phyloP scores from a whole-genome alignment of 2,113 vertebrate species.

The Calyptommatus sinebrachiatus region DNA sequence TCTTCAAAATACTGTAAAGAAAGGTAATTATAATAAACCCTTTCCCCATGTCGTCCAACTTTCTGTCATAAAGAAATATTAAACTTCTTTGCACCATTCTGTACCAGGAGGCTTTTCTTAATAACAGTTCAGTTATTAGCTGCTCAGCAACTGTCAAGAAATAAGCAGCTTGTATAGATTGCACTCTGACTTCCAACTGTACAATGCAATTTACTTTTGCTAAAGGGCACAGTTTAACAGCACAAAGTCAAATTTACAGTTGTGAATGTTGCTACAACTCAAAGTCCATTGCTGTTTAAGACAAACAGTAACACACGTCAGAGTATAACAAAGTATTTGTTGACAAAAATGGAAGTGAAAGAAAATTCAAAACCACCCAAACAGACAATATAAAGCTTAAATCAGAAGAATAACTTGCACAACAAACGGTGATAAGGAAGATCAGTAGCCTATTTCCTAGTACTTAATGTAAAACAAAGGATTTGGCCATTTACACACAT shows the following conservation, averaged over 20 bases:
- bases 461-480: not conserved
- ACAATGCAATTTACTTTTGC: not conserved
- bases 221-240: not conserved
- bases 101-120: not conserved
- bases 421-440: not conserved
- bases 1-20: not conserved
- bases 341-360: slow-evolving; percentile 4
- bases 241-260: not conserved
- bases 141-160: not conserved
- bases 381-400: rapidly evolving
- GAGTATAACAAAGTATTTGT: not conserved
- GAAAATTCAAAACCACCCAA: not conserved
- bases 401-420: not conserved
- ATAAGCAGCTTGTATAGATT: not conserved
- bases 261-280: not conserved
- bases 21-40: not conserved
- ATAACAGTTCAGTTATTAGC: not conserved
- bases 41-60: not conserved
- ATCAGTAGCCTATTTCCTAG: not conserved
- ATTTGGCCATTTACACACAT: too few relatives aligned
- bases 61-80: not conserved
- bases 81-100: not conserved
- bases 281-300: not conserved
- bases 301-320: not conserved
- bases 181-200: not conserved